phyloP scores from a whole-genome alignment of 2,888 invertebrate genomes.

The Anarsia innoxiella region DNA sequence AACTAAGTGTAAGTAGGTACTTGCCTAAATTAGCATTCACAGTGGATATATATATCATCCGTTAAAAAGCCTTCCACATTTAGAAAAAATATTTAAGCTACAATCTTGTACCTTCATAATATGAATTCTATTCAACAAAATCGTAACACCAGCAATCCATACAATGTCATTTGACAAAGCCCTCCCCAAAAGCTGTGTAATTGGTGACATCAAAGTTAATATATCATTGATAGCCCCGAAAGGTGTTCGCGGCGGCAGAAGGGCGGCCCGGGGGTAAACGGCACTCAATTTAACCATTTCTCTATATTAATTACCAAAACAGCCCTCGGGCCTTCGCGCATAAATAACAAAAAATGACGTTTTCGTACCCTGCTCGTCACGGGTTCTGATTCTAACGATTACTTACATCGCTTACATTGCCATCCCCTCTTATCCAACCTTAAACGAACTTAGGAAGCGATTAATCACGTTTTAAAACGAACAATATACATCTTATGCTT shows the following conservation, averaged over 20 bases:
- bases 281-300: constrained; percentile 52
- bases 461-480: constrained; percentile 51
- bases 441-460: constrained; percentile 47
- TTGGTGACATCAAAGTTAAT: constrained; percentile 39
- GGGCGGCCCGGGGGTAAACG: constrained; percentile 49
- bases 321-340: constrained; percentile 43
- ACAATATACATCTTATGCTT: constrained; percentile 13
- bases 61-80: too few species aligned
- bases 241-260: constrained; percentile 42
- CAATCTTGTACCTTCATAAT: too few species aligned
- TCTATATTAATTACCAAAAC: constrained; percentile 60
- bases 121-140: too few species aligned
- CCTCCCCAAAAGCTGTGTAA: constrained; percentile 21
- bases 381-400: constrained; percentile 71
- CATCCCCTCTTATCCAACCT: constrained; percentile 38
- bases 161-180: too few species aligned
- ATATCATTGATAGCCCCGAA: constrained; percentile 35
- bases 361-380: constrained; percentile 78
- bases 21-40: too few species aligned
- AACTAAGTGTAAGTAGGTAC: too few species aligned
- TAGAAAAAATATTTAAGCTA: too few species aligned
- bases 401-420: too few species aligned
- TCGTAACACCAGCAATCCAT: too few species aligned
- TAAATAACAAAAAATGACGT: constrained; percentile 55
- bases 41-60: too few species aligned